A percentile compares a stretch with the other conserved stretches of the same genome.
Conservation (phyloP, 64 coral and sea anemone genomes). For the Stylophora pistillata region DNA sequence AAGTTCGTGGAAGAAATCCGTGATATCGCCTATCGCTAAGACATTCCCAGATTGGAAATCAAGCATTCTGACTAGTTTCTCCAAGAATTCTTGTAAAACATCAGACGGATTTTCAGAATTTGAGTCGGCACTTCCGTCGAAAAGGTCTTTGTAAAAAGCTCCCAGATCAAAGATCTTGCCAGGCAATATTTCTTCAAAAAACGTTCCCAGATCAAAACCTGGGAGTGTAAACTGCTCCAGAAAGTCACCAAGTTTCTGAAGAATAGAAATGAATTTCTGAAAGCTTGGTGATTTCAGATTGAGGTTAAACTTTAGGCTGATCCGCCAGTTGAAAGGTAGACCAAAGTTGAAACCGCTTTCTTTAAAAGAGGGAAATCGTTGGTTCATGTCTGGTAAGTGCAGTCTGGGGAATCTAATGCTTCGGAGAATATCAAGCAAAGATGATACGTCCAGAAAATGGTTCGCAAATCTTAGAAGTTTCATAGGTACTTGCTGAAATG, state of each 20-base stretch:
- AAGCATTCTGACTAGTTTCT: constrained; percentile 33
- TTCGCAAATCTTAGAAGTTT: constrained; percentile 64
- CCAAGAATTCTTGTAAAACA: constrained; percentile 53
- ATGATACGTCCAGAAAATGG: constrained; percentile 73
- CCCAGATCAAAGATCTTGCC: constrained; percentile 52
- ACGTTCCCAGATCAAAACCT: constrained; percentile 68
- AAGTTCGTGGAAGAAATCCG: constrained; percentile 58
- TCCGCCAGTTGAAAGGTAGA: constrained; percentile 79
- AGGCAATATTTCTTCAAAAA: constrained; percentile 64
- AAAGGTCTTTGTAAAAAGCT: background rate
- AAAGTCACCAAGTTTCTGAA: constrained; percentile 42
- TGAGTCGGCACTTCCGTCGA: constrained; percentile 13
- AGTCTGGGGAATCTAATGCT: constrained; percentile 62
- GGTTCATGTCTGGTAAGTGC: constrained; percentile 18
- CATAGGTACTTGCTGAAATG: constrained; percentile 52
- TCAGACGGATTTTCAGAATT: constrained; percentile 5
- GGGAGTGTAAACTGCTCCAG: constrained; percentile 58
- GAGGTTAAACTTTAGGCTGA: constrained; percentile 69
- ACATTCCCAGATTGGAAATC: constrained; percentile 53
- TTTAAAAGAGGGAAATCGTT: background rate
- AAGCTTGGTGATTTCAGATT: constrained; percentile 69
- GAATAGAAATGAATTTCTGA: constrained; percentile 37
- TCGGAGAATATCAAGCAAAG: constrained; percentile 58
- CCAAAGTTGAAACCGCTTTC: constrained; percentile 65
- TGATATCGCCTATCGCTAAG: constrained; percentile 52